phyloP scores from a whole-genome alignment of 1,140 invertebrate species.

The Bombus ignitus region DNA sequence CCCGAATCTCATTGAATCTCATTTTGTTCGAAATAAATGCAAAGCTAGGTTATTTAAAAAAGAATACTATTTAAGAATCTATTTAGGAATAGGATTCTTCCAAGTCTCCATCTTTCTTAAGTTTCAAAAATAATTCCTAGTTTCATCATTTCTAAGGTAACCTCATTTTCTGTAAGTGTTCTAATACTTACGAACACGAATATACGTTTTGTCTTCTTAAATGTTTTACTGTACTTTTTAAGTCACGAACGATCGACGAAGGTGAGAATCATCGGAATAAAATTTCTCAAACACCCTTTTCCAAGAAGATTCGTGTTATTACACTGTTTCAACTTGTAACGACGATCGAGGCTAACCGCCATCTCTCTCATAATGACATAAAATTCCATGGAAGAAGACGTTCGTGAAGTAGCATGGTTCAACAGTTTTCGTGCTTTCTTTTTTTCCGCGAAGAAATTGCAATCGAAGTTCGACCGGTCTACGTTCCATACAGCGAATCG shows the following conservation, averaged over 20 bases:
- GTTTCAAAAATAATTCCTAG: neutral
- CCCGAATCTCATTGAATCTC: too few species aligned
- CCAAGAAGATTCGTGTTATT: neutral
- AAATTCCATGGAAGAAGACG: neutral
- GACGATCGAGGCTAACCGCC: too few species aligned
- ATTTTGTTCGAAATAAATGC: too few species aligned
- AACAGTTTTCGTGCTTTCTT: too few species aligned
- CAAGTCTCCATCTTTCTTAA: neutral
- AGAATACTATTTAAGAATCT: too few species aligned
- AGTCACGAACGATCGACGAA: neutral
- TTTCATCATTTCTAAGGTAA: too few species aligned
- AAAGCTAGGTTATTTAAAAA: too few species aligned
- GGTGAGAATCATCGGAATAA: neutral
- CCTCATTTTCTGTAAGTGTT: too few species aligned
- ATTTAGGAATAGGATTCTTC: too few species aligned
- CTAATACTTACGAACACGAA: neutral
- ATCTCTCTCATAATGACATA: neutral
- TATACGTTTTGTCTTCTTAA: neutral
- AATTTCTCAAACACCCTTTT: neutral
- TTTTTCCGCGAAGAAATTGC: neutral
- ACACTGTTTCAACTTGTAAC: too few species aligned
- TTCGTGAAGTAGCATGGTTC: neutral
- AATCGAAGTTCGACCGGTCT: conserved; percentile 13
- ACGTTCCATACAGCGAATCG: conserved; percentile 20
- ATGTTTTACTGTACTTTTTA: neutral